Evolutionary conservation across 2,888 invertebrate species (phyloP).

Genomic region (Ormia ochracea): DNA sequence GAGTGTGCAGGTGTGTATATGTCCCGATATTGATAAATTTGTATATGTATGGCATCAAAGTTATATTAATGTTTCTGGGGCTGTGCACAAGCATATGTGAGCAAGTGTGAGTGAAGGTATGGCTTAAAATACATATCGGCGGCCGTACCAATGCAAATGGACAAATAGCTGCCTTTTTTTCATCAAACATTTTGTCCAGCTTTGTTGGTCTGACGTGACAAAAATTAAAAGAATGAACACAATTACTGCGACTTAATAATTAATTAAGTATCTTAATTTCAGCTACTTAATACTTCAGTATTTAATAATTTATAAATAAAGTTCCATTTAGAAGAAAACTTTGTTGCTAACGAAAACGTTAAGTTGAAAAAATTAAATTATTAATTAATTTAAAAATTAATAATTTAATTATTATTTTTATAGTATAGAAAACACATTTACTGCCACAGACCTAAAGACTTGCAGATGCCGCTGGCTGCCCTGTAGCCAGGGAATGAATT

Average conservation of each 20-base stretch:
- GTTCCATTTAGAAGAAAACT: no score
- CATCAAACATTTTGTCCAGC: neutral
- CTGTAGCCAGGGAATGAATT: no score
- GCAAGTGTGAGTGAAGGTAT: conserved; percentile 15
- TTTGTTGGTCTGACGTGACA: neutral
- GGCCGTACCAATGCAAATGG: conserved; percentile 41
- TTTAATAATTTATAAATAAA: no score
- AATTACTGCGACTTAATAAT: neutral
- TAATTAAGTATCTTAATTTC: no score
- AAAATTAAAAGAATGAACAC: conserved; percentile 11
- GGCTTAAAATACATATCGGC: conserved; percentile 22
- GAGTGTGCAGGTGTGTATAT: neutral
- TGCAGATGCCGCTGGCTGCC: no score
- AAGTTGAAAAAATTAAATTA: no score
- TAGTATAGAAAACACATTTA: no score
- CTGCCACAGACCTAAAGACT: no score
- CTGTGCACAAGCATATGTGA: neutral
- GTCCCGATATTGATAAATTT: conserved; percentile 34
- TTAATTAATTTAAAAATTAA: no score
- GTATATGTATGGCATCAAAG: neutral
- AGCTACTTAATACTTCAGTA: no score
- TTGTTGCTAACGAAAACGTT: no score
- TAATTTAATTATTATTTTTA: no score
- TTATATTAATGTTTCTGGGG: neutral
- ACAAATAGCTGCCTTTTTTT: conserved; percentile 34